These are phyloP conservation scores for Silvanus unidentatus DNA, from an alignment of 2,888 invertebrate genomes.

Conservation along the genomic window DNA sequence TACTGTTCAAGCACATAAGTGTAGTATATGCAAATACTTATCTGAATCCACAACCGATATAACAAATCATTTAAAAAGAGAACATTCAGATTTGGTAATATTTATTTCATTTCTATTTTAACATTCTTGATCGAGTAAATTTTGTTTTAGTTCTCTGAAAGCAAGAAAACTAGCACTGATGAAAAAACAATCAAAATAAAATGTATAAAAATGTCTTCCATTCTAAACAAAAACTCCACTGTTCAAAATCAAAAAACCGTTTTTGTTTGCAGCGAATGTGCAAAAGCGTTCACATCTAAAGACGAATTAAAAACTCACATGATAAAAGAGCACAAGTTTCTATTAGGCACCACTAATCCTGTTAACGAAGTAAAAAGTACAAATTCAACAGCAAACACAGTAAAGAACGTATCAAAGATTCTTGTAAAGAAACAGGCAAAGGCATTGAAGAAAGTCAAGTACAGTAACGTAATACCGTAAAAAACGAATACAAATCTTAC, in stretches of 20 bases:
- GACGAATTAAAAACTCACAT: slow-evolving; percentile 50
- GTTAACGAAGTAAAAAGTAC: background rate
- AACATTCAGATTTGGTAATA: slow-evolving; percentile 29
- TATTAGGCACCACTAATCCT: background rate
- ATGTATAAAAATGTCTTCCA: slow-evolving; percentile 21
- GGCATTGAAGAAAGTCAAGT: slow-evolving; percentile 33
- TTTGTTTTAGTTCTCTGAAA: slow-evolving; percentile 11
- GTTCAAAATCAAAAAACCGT: slow-evolving; percentile 26
- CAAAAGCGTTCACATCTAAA: slow-evolving; percentile 45
- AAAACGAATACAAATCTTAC: background rate
- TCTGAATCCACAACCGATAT: slow-evolving; percentile 37
- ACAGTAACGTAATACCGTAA: slow-evolving; percentile 10
- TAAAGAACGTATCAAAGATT: slow-evolving; percentile 10
- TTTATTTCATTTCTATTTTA: slow-evolving; percentile 2
- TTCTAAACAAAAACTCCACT: slow-evolving; percentile 23
- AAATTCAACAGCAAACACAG: background rate
- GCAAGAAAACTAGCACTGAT: slow-evolving; percentile 7
- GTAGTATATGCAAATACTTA: slow-evolving; percentile 38
- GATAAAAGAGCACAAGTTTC: slow-evolving; percentile 41
- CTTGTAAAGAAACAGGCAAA: slow-evolving; percentile 33
- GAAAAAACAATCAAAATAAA: slow-evolving; percentile 8
- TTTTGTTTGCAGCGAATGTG: slow-evolving; percentile 51
- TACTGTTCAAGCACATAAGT: slow-evolving; percentile 37
- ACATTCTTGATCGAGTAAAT: background rate
- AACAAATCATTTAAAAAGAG: slow-evolving; percentile 31